Evolutionary conservation across 23 tunicate species (phyloP).

Genomic region (Aplidium turbinatum): DNA sequence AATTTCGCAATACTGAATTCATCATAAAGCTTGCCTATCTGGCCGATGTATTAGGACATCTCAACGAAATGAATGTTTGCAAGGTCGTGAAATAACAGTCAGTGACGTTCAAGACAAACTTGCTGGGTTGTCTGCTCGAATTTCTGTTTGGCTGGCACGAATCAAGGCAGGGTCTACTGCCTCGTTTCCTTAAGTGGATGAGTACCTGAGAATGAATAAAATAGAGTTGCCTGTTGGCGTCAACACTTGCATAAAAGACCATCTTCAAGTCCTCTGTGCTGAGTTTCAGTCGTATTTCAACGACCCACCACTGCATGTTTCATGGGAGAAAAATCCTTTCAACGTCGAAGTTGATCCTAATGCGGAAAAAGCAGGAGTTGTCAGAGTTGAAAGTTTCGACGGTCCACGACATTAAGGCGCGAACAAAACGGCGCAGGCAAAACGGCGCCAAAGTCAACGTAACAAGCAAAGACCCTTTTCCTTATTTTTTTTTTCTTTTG

Average conservation of each 20-base stretch:
- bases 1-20: conserved; percentile 22
- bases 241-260: conserved; percentile 37
- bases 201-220: conserved; percentile 15
- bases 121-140: conserved; percentile 47
- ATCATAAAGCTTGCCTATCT: conserved; percentile 27
- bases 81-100: conserved; percentile 43
- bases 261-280: conserved; percentile 35
- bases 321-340: conserved; percentile 38
- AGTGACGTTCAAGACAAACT: conserved; percentile 39
- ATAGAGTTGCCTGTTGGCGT: conserved; percentile 19
- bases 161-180: conserved; percentile 27
- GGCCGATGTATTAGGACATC: conserved; percentile 40
- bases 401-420: no score
- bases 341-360: conserved; percentile 35
- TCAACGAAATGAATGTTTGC: conserved; percentile 43
- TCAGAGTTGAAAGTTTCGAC: conserved; percentile 47
- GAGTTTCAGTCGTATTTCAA: conserved; percentile 41
- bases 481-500: no score
- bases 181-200: conserved; percentile 13
- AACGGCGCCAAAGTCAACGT: no score
- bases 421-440: no score
- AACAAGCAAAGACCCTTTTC: no score
- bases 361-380: conserved; percentile 51
- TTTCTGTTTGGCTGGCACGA: conserved; percentile 39
- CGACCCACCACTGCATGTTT: conserved; percentile 32